Base-by-base conservation (phyloP, 2,113 vertebrate genomes). In the Pongo abelii region DNA sequence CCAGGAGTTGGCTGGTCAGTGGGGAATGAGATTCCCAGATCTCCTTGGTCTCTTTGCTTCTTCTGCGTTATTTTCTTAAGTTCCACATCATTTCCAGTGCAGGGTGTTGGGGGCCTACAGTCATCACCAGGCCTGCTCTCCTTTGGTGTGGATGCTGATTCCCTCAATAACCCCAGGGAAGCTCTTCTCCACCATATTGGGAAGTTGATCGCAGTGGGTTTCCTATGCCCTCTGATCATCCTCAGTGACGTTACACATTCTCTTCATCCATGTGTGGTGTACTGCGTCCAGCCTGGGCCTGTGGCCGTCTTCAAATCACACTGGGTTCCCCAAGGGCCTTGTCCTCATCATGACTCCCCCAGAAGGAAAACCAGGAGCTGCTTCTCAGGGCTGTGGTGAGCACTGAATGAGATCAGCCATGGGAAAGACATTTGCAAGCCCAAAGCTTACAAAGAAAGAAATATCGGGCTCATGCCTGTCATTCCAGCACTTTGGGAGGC, bases 141-240 rank as follows among this genome's bases (percentile, higher is more conserved):
- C 14, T 99, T 99, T 98, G 98, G 98, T 40, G 98, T 99, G 40
- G 98, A 99, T 96, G 79, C 99, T 0, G 98, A 99, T 96, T 99
- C 99, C 16, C 94, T 99, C 81, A 98, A 98, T 98, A 99, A 99
- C 50, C 98, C 99, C 5, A 95, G 97, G 0, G 99, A 99, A 64
- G 98, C 99, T 1, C 98, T 99, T 87, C 98, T 99, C 61, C 75
- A 89, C 32, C 98, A 99, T 94, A 98, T 99, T 57, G 99, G 99
- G 98, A 99, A 98, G 81, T 97, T 99, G 89, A 85, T 99, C 2
- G 96, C 98, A 11, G 97, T 99, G 91, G 97, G 59, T 96, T 25
- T 99, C 3, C 88, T 99, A 1, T 98, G 3, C 91, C 99, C 98
- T 6, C 0, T 99, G 9, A 13, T 99, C 2, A 0, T 99, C 0